Evolutionary conservation across 2,888 invertebrate genomes (phyloP), one percentile per base, ranked within the genome.

Genomic region (Tuberolachnus salignus): DNA sequence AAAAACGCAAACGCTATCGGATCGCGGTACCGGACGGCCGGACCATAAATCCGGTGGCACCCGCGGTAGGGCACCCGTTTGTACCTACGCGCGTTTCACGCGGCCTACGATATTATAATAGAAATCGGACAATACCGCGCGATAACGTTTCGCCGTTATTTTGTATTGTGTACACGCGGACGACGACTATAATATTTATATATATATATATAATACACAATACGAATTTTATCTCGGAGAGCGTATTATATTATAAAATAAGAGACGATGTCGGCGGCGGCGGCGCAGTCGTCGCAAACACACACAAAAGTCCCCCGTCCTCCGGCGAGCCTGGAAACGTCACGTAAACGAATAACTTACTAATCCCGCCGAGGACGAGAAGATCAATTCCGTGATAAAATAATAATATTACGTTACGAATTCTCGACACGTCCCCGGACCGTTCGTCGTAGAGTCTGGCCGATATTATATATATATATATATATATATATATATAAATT

Each of bases 361-460:
- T 57, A 59, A 72, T 59, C 59, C 49, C 66, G 26, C 16, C 14
- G 16, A 23, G n/a, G 34, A 4, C 34, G 34, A 34, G 3, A 46
- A 19, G 71, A 59, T 49, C 71, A 72, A 72, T 59, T 46, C 49
- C 71, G 46, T n/a, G 23, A 70, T 70, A 42, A 44, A 61, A 72
- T 34, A 34, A 34, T 6, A 34, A 4, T 34, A 34, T 4, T 6
- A 34, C 46, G n/a, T 26, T 59, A 19, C 44, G 44, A 70, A 72
- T 72, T 72, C 59, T 26, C 71, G 46, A 57, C 71, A 59, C 71
- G 71, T 59, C 46, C 19, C 44, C 14, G 71, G 0, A 11, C 3
- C 44, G 14, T 9, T n/a, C n/a, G n/a, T n/a, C n/a, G n/a, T n/a
- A 1, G 10, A 46, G 11, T 46, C 46, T 46, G 6, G 4, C 10